Evolutionary conservation across 2,888 invertebrate genomes (phyloP), one percentile per base, ranked within the genome.

Genomic region (Drosophila setosimentum): DNA sequence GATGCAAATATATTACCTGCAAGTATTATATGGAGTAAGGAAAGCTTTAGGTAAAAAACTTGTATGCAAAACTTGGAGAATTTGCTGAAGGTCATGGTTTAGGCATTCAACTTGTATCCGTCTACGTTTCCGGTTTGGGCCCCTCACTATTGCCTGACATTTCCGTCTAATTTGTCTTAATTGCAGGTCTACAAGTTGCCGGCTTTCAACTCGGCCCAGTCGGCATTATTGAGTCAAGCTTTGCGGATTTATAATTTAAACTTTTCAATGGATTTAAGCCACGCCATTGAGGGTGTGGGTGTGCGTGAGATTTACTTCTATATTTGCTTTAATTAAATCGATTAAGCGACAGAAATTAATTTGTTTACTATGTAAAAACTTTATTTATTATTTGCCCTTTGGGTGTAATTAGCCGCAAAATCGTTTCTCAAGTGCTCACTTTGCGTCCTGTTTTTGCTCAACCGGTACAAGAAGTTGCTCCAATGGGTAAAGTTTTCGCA

Each of bases 161-260:
- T 85, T 89, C 84, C 87, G 82, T 49, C 75, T 89, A 85, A 85
- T 85, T 85, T 82, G 85, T 80, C 89, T 84, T 85, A 85, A 85
- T 85, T 85, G 82, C 61, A 30, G 55, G 54, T 42, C 51, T 53
- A 42, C 63, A 60, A 59, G 50, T 63, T 57, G 53, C 21, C 29
- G 59, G 30, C 21, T 55, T 48, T 16, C 53, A 37, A 63, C 37
- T 59, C 40, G 32, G 33, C 37, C 60, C 40, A 59, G 74, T 74
- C 79, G 75, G 82, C 84, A 85, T 82, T 89, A 79, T 82, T 74
- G 66, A 83, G 82, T 73, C 68, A 55, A 42, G 74, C 10, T 65
- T 76, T 72, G 68, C 18, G 35, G 60, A 55, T 60, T 65, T 76
- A 72, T 35, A 68, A 54, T 65, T 71, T 57, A 35, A 35, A 30